Evolutionary conservation across 2,888 invertebrate species (phyloP), one percentile per base, ranked within the genome.

Genomic region (Hypolimnas misippus): DNA sequence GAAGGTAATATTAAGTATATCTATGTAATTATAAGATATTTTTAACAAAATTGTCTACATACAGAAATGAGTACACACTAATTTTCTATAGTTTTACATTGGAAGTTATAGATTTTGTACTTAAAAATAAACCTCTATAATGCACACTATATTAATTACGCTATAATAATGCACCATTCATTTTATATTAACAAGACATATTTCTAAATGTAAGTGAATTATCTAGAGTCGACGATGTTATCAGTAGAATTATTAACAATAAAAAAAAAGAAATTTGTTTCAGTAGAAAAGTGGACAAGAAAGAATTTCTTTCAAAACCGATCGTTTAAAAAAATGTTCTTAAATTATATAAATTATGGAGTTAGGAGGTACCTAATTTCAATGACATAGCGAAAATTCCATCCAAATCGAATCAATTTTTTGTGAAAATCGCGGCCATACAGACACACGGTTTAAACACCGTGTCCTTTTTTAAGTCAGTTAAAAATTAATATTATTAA

Each of bases 131-230:
- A 55, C 44, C 31, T 31, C 35, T 57, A 51, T 62, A 56, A 50
- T 56, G 55, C 51, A 62, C 33, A 50, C 35, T 40, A 55, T 40
- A 19, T 40, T 50, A 31, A 61, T 51, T 50, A 55, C 31, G 19
- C 17, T 33, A 56, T 56, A 56, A 29, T 62, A 62, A 62, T 62
- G 57, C 57, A 57, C 62, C 62, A 42, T 57, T 53, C 14, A 14
- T 57, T 46, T 46, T 44, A 46, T 35, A 56, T 19, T 50, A 35
- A 56, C 17, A n/a, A 46, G 33, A 19, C 12, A 46, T 42, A 25
- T 31, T 31, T 46, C 31, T 21, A 40, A 33, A 21, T 33, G 46
- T 31, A 44, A n/a, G 19, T 46, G 33, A 19, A 54, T 38, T 21
- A 12, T 12, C 19, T 19, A 21, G 8, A 17, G 19, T 21, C n/a